Evolutionary conservation across 2,113 vertebrate genomes (phyloP).

Genomic region (Corythornis vintsioides): DNA sequence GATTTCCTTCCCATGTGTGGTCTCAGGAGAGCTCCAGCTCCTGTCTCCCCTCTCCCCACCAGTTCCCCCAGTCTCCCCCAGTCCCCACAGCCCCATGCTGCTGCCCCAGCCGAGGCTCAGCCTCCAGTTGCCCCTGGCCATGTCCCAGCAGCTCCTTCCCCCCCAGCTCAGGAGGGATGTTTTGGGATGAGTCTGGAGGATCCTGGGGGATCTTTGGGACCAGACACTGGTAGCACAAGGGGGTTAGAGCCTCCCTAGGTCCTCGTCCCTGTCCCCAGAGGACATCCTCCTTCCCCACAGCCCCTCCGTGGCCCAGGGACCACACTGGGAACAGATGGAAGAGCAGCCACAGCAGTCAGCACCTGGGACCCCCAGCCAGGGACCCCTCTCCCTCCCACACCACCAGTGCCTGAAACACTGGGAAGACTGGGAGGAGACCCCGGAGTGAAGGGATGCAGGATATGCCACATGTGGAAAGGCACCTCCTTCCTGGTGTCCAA

Average conservation of each 20-base stretch:
- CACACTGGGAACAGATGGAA: fast-evolving
- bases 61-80: neutral
- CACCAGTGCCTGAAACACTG: neutral
- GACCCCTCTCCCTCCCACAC: neutral
- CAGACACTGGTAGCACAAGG: fast-evolving
- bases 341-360: neutral
- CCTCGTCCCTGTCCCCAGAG: neutral
- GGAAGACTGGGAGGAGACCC: neutral
- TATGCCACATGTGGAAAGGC: fast-evolving
- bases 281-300: fast-evolving
- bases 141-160: neutral
- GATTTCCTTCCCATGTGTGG: slow-evolving; percentile 81
- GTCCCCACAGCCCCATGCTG: too few species aligned
- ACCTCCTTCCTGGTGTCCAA: neutral
- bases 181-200: neutral
- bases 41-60: too few species aligned
- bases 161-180: neutral
- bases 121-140: fast-evolving
- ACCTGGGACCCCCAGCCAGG: neutral
- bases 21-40: neutral
- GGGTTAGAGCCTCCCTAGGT: neutral
- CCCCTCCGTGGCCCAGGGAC: too few species aligned
- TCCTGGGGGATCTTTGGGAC: fast-evolving
- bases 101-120: too few species aligned
- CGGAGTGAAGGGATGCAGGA: fast-evolving